Conservation (phyloP, 2,888 invertebrate genomes). For the Cynaeus angustus region DNA sequence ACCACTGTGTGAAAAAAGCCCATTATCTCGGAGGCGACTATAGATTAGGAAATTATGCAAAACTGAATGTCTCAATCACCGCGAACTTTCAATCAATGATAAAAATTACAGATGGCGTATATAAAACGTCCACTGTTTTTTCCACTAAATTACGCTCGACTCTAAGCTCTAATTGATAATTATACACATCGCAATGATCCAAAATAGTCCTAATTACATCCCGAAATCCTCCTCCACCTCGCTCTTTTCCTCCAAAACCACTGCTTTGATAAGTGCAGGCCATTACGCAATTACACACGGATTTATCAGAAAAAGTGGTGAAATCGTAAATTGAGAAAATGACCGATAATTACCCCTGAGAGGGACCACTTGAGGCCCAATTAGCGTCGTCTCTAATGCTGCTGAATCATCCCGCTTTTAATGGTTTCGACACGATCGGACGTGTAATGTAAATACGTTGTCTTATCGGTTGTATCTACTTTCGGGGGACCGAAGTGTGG, state of each 20-base stretch:
- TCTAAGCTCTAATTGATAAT: constrained; percentile 39
- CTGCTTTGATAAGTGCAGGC: constrained; percentile 36
- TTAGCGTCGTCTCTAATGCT: constrained; percentile 62
- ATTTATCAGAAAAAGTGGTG: constrained; percentile 57
- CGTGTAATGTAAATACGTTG: constrained; percentile 39
- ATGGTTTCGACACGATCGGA: constrained; percentile 37
- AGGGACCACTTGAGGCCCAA: constrained; percentile 63
- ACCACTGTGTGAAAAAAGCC: constrained; percentile 28
- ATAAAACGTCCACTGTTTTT: constrained; percentile 19
- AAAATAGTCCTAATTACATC: constrained; percentile 34
- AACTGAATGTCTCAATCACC: constrained; percentile 38
- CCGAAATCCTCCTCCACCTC: too few relatives aligned
- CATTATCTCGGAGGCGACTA: constrained; percentile 35
- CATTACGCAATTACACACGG: constrained; percentile 45
- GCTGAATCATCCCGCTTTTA: constrained; percentile 62
- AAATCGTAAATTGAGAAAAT: constrained; percentile 65
- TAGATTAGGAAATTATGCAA: constrained; percentile 35
- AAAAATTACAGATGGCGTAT: constrained; percentile 21
- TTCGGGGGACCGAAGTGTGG: constrained; percentile 1
- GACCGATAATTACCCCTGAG: constrained; percentile 63
- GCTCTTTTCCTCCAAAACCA: too few relatives aligned
- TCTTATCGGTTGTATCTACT: constrained; percentile 26
- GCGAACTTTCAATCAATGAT: constrained; percentile 17
- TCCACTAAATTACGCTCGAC: neutral
- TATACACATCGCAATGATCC: constrained; percentile 17